Base-by-base conservation (phyloP, 1,140 invertebrate species). In the Trissolcus basalis region DNA sequence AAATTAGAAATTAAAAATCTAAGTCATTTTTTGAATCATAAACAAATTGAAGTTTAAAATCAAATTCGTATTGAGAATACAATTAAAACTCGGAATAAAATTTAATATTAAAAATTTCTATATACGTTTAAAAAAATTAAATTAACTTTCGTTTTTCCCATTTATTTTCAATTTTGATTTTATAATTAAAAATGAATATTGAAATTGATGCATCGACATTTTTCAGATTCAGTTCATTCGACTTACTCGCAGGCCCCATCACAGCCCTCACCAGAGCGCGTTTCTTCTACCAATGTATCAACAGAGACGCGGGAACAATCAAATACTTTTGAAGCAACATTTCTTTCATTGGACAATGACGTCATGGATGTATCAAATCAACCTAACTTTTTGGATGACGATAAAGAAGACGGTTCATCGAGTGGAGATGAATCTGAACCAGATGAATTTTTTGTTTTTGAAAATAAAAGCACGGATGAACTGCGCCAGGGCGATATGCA, bases 391-490 rank as follows among this genome's bases (percentile, higher is more conserved):
- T 3, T 1, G 16, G 47, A 49, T 5, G 11, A 19, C 16, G 15
- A 19, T 9, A n/a, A n/a, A n/a, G 47, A 49, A 11, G 15, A 27
- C 32, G 16, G 12, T 49, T 49, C 11, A 6, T 43, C 39, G 12
- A 43, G 39, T 43, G 5, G 16, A 2, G 47, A 11, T 27, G 15
- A 19, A 2, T 27, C 16, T 19, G 47, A 19, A 8, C 4, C 39
- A 49, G 13, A 16, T 27, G 5, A 49, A 8, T n/a, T n/a, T 5
- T 49, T 49, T 11, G 8, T 4, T 27, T 49, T 49, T 27, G 47
- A 49, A 49, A 27, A 49, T 10, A 49, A 8, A 27, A 49, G 7
- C 8, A 49, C 15, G 1, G 10, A 49, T 27, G 47, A 49, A 27
- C 11, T 27, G 16, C 47, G 5, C 1, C 16, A 51, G 7, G 33